Base-by-base conservation (phyloP, 2,113 vertebrate genomes). In the Bufo gargarizans region DNA sequence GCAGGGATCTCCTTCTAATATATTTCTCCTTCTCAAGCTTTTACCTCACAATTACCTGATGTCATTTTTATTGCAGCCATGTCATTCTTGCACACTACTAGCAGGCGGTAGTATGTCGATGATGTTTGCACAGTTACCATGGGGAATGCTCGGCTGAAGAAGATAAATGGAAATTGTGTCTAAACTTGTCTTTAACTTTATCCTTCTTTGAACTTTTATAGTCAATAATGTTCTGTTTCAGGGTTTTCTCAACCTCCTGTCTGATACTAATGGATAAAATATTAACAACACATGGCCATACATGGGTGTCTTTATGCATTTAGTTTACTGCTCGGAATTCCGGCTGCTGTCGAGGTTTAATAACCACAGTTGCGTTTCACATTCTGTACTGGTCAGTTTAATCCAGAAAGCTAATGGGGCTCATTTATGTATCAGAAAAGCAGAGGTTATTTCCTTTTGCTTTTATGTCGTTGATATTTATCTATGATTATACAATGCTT, bases 41-140 rank as follows among this genome's bases (percentile, higher is more conserved):
- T 83, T 50, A 22, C 59, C 45, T 69, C 47, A 22, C 45, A 84
- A 67, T 69, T 71, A 14, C 20, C 50, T 55, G 61, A 49, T 84
- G 49, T 84, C 43, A 69, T 63, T 69, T 50, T 84, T 71, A 83
- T 47, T 49, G 63, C 80, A 83, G 81, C 49, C 47, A 19, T 65
- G 45, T 17, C 14, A 83, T 67, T 14, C 11, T 69, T n/a, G 17
- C 16, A 53, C 20, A 83, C 80, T 53, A 69, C 50, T 69, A 58
- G 10, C 56, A 59, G 12, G 16, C 43, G 6, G 43, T 20, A 63
- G 58, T 8, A 20, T 4, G 63, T 45, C 45, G 22, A 80, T 81
- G 13, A 58, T 45, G 45, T 76, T 76, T 76, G 20, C 45, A 20
- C 47, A 76, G 45, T 76, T 76, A 20, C 72, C 16, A 50, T 19